Evolutionary conservation across 2,888 invertebrate species (phyloP), one percentile per base, ranked within the genome.

Genomic region (Perizoma affinitatum): DNA sequence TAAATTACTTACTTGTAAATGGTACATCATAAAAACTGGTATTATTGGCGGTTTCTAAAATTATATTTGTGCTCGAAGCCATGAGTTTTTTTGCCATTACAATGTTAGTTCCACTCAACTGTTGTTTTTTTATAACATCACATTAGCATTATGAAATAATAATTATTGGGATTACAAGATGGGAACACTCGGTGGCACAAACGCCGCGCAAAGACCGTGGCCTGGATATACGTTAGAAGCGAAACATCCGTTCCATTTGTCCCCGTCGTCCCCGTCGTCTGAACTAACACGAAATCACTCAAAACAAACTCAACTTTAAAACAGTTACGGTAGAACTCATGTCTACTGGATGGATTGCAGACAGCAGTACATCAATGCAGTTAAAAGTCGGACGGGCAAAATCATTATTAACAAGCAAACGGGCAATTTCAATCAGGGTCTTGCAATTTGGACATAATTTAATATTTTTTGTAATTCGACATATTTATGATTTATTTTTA

Each of bases 401-500:
- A 51, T 58, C 38, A 58, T 45, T 53, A 45, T 46, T 50, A 49
- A 50, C 38, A 38, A 38, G 7, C 38, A 11, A 22, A 53, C 36
- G 47, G 40, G 45, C 54, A 54, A 58, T 62, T 54, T 51, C 51
- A 44, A 62, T 54, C 47, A 50, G 41, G 38, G 41, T n/a, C 33
- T 33, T 41, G 50, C 10, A 48, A 34, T 45, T 51, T 51, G 11
- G 42, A 45, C 38, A 36, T 44, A 10, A 58, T 53, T 48, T 43
- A n/a, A 38, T 41, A 35, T 5, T n/a, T n/a, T n/a, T n/a, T n/a
- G n/a, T 41, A 36, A 58, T 42, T 52, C 38, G 7, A 38, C 38
- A 4, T 38, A 38, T 1, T 4, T 38, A 7, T 7, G 7, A 38
- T 38, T 38, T 5, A 1, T 38, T 38, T 22, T 22, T 22, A 22